Conservation (phyloP, 2,888 invertebrate genomes). For the Clusia tigrina region DNA sequence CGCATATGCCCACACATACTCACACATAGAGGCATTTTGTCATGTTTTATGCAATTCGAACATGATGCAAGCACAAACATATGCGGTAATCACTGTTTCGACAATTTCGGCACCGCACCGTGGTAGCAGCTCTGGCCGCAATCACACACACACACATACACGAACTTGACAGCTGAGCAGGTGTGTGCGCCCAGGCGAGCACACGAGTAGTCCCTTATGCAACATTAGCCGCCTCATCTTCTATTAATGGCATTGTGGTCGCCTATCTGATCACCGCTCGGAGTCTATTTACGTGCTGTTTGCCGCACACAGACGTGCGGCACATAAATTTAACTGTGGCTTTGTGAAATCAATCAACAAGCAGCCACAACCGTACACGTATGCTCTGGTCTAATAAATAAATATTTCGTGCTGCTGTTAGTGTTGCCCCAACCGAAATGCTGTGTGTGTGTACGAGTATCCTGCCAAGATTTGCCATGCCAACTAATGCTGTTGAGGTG, state of each 20-base stretch:
- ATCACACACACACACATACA: too few species aligned
- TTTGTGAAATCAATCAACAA: not conserved
- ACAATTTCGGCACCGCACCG: not conserved
- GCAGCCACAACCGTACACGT: not conserved
- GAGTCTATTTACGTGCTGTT: too few species aligned
- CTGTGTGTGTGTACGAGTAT: too few species aligned
- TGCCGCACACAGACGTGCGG: too few species aligned
- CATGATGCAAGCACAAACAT: not conserved
- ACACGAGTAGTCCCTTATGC: too few species aligned
- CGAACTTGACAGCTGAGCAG: too few species aligned
- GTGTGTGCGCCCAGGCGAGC: too few species aligned
- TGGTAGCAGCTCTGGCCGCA: not conserved
- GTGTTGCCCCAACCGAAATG: not conserved
- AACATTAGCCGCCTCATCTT: not conserved
- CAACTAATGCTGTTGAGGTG: too few species aligned
- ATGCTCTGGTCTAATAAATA: not conserved
- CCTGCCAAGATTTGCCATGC: too few species aligned
- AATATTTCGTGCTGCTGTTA: not conserved
- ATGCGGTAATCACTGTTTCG: not conserved
- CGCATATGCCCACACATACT: not conserved
- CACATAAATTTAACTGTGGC: not conserved
- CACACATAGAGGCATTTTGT: conserved; percentile 2
- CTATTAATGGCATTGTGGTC: not conserved
- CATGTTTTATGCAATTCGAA: not conserved
- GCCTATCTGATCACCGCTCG: too few species aligned